Base-by-base conservation (phyloP, 2,888 invertebrate species). In the Brachynemurus nebulosus region DNA sequence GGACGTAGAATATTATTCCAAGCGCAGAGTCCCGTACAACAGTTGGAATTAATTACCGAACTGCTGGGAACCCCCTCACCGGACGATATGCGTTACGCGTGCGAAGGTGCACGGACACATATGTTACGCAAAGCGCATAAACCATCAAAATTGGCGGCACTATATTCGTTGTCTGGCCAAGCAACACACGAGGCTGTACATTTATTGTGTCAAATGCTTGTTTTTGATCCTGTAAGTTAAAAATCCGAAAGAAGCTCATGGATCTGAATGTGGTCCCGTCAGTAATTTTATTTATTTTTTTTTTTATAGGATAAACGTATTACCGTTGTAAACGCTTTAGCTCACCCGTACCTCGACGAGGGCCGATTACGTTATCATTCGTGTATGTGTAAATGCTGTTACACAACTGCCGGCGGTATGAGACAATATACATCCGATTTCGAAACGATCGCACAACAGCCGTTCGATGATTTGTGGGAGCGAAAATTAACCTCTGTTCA, bases 301-400 rank as follows among this genome's bases (percentile, higher is more conserved):
- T 44, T 47, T 47, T 62, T 63, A 1, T 60, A 88, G 86, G 84
- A 90, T 59, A 92, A 93, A 68, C 79, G 98, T 58, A 91, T 96
- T 63, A 84, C 86, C 2, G 93, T 96, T 44, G 82, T 86, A 47
- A 92, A 96, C 63, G 97, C 97, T 23, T 72, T 99, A 53, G 86
- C 90, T 44, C 97, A 97, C 71, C 93, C 95, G 6, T 98, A 97
- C 69, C 71, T 98, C 53, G 96, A 96, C 62, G 98, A 98, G 65
- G 98, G 97, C 20, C 79, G 98, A 52, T 76, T 98, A 59, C 80
- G 98, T 59, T 99, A 96, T 72, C 98, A 98, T 71, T 97, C 96
- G 50, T 98, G 98, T 68, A 99, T 98, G 98, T 98, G 98, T 74
- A 86, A 86, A 63, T 98, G 98, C 61, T 98, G 98, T 70, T 90